Base-by-base conservation (phyloP, 2,888 invertebrate genomes). In the Baccha elongata region DNA sequence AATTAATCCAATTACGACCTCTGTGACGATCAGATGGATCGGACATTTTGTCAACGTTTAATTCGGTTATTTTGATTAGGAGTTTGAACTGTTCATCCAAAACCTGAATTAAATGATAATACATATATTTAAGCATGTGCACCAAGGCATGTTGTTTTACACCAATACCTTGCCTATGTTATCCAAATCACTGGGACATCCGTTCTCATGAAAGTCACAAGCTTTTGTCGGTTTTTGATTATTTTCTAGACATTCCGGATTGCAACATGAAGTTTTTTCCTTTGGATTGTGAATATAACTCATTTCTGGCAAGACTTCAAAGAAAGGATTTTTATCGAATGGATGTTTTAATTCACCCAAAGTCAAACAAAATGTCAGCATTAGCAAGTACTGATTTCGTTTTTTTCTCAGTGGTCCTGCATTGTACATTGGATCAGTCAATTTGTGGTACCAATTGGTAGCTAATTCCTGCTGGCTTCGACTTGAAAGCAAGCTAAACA, bases 1-100 rank as follows among this genome's bases (percentile, higher is more conserved):
- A 90, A 86, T 92, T 91, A 26, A 92, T 86, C 92, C 93, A 93
- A 3, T 91, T 87, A 0, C 91, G 91, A 1, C 91, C 91, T 79
- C 90, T 89, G 0, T 91, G 90, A 42, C 91, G 88, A 32, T 92
- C 92, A 15, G 89, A 88, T 1, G 90, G 87, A 50, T 88, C 88
- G 0, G 87, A 87, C 62, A 92, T 87, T 58, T 91, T 85, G 0
- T 90, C 90, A 0, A 91, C 91, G 84, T 91, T 92, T 0, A 92
- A 92, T 85, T 91, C 88, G 1, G 91, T 88, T 69, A 92, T 85
- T 84, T 91, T 91, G 10, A 92, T 87, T 23, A 92, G 88, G 68
- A 91, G 91, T 76, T 90, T 89, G 85, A 92, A 92, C 86, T 92
- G 92, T 86, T 91, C 88, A 85, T 91, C 91, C 35, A 91, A 85